These are phyloP conservation scores for Centropus bengalensis DNA, from an alignment of 2,113 vertebrate species.

Conservation along the genomic window DNA sequence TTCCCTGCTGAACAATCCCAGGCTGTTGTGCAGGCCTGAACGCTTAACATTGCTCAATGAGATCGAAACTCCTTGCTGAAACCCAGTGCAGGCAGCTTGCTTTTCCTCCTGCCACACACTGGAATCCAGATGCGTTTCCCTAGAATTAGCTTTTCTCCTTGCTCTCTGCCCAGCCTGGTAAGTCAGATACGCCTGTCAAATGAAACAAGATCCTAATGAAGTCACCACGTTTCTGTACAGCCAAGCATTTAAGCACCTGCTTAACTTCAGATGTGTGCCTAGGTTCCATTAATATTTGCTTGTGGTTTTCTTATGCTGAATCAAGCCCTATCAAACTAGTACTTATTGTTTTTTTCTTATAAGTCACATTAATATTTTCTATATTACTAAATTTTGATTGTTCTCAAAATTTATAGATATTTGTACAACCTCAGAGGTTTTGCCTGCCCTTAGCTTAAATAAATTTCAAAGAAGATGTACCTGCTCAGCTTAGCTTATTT, in stretches of 20 bases:
- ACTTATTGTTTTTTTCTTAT: neutral
- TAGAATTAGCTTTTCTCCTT: slow-evolving; percentile 6
- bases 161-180: neutral
- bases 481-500: neutral
- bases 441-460: neutral
- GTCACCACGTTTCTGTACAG: slow-evolving; percentile 26
- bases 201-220: slow-evolving; percentile 29
- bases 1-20: neutral
- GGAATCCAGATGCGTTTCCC: neutral
- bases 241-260: slow-evolving; percentile 41
- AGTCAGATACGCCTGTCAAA: slow-evolving; percentile 37
- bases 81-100: neutral
- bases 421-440: neutral
- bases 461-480: neutral
- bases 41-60: neutral
- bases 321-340: neutral
- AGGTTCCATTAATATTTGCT: neutral
- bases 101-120: neutral
- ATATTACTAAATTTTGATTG: neutral
- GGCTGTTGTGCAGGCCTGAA: neutral
- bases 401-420: neutral
- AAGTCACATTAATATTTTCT: neutral
- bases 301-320: slow-evolving; percentile 4
- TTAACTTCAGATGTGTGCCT: neutral
- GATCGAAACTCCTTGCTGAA: neutral